A percentile compares a stretch with the other conserved stretches of the same genome.
Evolutionary conservation across 2,888 invertebrate species (phyloP).

Genomic region (Megamerina dolium): DNA sequence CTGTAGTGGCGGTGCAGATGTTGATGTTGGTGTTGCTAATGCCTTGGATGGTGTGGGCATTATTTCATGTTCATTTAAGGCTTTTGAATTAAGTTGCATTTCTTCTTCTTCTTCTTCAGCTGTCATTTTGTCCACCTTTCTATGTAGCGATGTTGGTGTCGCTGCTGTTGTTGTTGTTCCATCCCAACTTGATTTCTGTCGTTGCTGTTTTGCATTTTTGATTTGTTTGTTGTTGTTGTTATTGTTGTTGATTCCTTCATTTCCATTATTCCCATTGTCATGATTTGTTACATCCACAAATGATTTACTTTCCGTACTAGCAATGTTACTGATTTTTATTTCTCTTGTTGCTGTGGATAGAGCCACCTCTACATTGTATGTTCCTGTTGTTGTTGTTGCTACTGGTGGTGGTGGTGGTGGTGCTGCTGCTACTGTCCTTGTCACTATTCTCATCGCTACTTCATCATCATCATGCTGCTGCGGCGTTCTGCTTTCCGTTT

Average conservation of each 20-base stretch:
- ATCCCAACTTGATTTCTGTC: background rate
- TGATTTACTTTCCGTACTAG: no score
- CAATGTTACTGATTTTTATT: no score
- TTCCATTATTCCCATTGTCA: conserved; percentile 15
- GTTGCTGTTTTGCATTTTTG: conserved; percentile 12
- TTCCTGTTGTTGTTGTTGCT: conserved; percentile 11
- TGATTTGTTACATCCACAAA: conserved; percentile 8
- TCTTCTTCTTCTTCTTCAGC: conserved; percentile 4
- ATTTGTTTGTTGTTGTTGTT: conserved; percentile 10
- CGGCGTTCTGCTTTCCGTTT: background rate
- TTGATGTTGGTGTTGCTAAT: conserved; percentile 5
- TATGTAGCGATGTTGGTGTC: conserved; percentile 10
- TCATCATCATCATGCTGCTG: background rate
- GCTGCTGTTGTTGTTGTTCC: conserved; percentile 2
- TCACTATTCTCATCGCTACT: background rate
- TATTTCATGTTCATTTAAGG: background rate
- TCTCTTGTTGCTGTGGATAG: conserved; percentile 3
- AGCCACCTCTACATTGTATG: conserved; percentile 15
- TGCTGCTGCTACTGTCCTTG: conserved; percentile 2
- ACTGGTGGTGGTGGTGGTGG: conserved; percentile 5
- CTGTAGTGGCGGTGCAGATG: conserved; percentile 13
- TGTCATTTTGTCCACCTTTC: no score
- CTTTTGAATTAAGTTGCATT: conserved; percentile 1
- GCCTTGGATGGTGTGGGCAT: background rate
- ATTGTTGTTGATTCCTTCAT: conserved; percentile 16